phyloP scores from a whole-genome alignment of 2,888 invertebrate genomes.

The Byasa hedistus region DNA sequence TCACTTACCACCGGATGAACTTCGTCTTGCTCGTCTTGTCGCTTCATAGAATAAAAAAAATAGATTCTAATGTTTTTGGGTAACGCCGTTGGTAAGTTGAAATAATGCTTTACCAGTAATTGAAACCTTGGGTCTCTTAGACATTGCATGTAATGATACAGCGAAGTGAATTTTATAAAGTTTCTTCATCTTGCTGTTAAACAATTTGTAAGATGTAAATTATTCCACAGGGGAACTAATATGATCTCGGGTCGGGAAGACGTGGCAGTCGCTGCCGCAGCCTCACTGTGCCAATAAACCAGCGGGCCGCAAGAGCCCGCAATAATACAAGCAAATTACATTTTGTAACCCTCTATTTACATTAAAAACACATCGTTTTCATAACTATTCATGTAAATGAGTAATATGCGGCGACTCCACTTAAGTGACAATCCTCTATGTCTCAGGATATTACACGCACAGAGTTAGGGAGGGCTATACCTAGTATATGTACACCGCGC shows the following conservation, averaged over 20 bases:
- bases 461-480: constrained; percentile 34
- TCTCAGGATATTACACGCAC: constrained; percentile 33
- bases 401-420: constrained; percentile 36
- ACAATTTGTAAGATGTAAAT: constrained; percentile 20
- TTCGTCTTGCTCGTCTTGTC: too few relatives aligned
- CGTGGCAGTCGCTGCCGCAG: constrained; percentile 58
- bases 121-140: too few relatives aligned
- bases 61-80: too few relatives aligned
- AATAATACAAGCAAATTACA: constrained; percentile 11
- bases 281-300: constrained; percentile 39
- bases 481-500: constrained; percentile 13
- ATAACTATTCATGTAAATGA: constrained; percentile 37
- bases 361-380: constrained; percentile 14
- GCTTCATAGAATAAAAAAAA: too few relatives aligned
- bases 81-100: too few relatives aligned
- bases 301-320: constrained; percentile 19
- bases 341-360: background rate
- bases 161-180: too few relatives aligned
- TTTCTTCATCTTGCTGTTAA: too few relatives aligned
- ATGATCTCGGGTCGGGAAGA: constrained; percentile 75
- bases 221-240: constrained; percentile 66
- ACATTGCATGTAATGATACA: too few relatives aligned
- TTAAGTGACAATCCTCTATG: constrained; percentile 43
- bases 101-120: too few relatives aligned
- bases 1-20: too few relatives aligned